Conservation (phyloP, 2,113 vertebrate genomes). For the Clarias macrocephalus region DNA sequence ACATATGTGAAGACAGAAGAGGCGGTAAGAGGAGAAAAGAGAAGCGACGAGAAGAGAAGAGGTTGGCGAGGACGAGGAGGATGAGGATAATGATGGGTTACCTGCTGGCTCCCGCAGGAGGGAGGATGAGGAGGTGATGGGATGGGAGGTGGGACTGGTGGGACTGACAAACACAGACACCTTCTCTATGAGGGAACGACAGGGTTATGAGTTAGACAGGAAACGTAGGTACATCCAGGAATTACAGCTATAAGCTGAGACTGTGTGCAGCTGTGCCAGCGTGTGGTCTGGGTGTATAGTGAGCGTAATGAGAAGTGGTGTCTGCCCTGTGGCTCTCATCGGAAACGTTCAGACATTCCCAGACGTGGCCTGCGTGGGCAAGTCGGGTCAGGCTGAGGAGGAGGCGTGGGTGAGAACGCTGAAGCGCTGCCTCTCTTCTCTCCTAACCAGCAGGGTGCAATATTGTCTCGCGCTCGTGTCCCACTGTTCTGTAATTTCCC, state of each 20-base stretch:
- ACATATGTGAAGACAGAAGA: not conserved
- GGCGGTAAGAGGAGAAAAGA: not conserved
- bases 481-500: slow-evolving; percentile 15
- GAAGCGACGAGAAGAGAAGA: not conserved
- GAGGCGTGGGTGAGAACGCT: not conserved
- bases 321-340: not conserved
- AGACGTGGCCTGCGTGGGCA: not conserved
- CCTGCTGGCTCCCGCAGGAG: slow-evolving; percentile 25
- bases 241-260: not conserved
- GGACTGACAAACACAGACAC: slow-evolving; percentile 43
- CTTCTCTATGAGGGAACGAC: slow-evolving; percentile 44
- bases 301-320: not conserved
- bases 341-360: not conserved
- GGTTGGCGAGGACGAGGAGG: not conserved
- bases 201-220: slow-evolving; percentile 38
- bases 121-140: slow-evolving; percentile 13
- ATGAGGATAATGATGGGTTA: slow-evolving; percentile 29
- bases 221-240: slow-evolving; percentile 10
- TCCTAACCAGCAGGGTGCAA: slow-evolving; percentile 53
- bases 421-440: not conserved
- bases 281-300: not conserved
- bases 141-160: slow-evolving; percentile 22
- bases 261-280: not conserved
- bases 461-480: slow-evolving; percentile 11
- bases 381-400: not conserved